phyloP scores from a whole-genome alignment of 2,113 vertebrate species.

The Epinephelus fuscoguttatus region DNA sequence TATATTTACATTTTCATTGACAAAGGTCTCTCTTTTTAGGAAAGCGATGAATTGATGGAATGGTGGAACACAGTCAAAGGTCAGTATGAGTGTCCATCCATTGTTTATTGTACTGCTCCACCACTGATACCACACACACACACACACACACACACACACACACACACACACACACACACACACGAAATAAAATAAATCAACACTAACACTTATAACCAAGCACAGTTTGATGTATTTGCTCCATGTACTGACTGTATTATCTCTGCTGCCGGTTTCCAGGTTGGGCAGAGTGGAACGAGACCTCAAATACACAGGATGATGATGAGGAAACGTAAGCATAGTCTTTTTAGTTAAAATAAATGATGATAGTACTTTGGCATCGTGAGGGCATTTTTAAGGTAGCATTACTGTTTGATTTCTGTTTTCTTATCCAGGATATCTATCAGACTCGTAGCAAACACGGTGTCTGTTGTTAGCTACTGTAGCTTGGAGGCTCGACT shows the following conservation, averaged over 20 bases:
- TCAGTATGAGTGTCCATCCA: background rate
- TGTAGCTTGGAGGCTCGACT: background rate
- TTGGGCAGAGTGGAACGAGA: slow-evolving; percentile 81
- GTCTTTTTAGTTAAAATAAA: background rate
- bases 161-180: background rate
- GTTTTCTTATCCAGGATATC: background rate
- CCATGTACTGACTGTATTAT: background rate
- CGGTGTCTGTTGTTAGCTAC: too few relatives aligned
- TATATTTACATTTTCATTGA: background rate
- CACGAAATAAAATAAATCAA: background rate
- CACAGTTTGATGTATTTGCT: background rate
- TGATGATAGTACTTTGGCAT: background rate
- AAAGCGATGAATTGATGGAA: slow-evolving; percentile 71
- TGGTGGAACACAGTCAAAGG: slow-evolving; percentile 84
- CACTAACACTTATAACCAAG: background rate
- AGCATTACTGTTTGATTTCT: background rate
- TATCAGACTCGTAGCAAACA: background rate
- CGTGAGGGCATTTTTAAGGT: too few relatives aligned
- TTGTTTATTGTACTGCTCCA: background rate
- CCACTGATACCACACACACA: background rate
- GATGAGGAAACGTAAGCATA: slow-evolving; percentile 67
- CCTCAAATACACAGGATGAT: slow-evolving; percentile 56
- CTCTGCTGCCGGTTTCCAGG: slow-evolving; percentile 60
- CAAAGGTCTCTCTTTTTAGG: slow-evolving; percentile 46
- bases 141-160: background rate